Evolutionary conservation across 2,797 vertebrate genomes (phyloP), one percentile per base, ranked within the genome.

Genomic region (Clarias fuscus): DNA sequence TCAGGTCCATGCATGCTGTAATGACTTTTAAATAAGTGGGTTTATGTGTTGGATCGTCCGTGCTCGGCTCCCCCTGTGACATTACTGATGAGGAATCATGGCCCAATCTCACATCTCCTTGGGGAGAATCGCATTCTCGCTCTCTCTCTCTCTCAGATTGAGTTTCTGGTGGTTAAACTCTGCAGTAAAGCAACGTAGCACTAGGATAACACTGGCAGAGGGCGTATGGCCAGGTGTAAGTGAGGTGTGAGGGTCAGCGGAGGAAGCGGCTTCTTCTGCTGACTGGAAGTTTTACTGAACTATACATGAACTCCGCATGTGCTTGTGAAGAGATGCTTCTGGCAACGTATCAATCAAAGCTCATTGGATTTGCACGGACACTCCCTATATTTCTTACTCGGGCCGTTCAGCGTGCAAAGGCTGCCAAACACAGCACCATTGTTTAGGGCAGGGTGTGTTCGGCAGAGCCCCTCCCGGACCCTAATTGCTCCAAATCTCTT

Each of bases 391-490:
- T 37, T 59, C 43, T 89, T 88, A 89, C 93, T 93, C 91, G 85
- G 92, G 92, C 62, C 48, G 82, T 84, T 91, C 93, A 91, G 92
- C 94, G 91, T 95, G 94, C 93, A 90, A 93, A 93, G 84, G 86
- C 91, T 71, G 56, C 92, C 91, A 95, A 94, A 95, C 94, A 95
- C 92, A 90, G 92, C 82, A 37, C 90, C 86, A 91, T 95, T 96
- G 95, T 96, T 96, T 96, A 94, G 94, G 94, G 93, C 90, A 89
- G 93, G 94, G 93, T 86, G 27, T 88, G 91, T 90, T 91, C 92
- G 79, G 87, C 88, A 90, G 82, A 91, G 93, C 94, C 93, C 93
- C 94, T 95, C 95, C 95, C 93, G 90, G 87, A 83, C 83, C 83
- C 88, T 96, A 95, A 96, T 96, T 92, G 89, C 90, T 88, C 58